These are phyloP conservation scores for Diploptera punctata DNA, from an alignment of 2,888 invertebrate genomes.

Conservation along the genomic window DNA sequence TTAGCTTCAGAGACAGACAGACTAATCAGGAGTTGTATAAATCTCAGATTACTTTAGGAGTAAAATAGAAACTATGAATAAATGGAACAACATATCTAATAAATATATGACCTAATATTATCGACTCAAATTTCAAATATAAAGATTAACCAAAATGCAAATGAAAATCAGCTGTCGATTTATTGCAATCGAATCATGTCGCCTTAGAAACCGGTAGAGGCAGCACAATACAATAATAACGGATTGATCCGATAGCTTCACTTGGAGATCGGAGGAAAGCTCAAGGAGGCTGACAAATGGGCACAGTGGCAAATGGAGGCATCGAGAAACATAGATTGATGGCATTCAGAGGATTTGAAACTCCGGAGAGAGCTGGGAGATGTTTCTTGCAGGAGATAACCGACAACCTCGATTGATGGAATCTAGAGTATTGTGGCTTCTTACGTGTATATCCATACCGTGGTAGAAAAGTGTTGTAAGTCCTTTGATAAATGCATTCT, in stretches of 20 bases:
- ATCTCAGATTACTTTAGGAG: no score
- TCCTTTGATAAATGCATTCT: no score
- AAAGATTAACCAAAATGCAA: no score
- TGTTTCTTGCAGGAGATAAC: slow-evolving; percentile 3
- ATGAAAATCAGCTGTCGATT: no score
- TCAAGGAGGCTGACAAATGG: slow-evolving; percentile 29
- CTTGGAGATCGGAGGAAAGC: slow-evolving; percentile 14
- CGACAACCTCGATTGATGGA: slow-evolving; percentile 20
- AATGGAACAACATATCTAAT: no score
- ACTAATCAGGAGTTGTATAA: no score
- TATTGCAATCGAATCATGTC: no score
- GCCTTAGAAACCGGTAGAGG: no score
- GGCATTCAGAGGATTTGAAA: slow-evolving; percentile 23
- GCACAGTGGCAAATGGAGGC: slow-evolving; percentile 28
- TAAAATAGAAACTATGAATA: no score
- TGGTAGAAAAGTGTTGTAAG: background rate
- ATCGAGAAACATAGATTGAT: slow-evolving; percentile 39
- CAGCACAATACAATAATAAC: slow-evolving; percentile 22
- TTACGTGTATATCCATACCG: background rate
- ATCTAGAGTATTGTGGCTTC: slow-evolving; percentile 27
- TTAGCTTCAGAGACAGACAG: no score
- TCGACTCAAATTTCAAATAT: no score
- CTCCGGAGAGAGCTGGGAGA: background rate
- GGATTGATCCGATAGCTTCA: slow-evolving; percentile 17
- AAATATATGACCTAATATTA: no score